These are phyloP conservation scores for Hyles lineata DNA, from an alignment of 2,888 invertebrate species.

Conservation along the genomic window DNA sequence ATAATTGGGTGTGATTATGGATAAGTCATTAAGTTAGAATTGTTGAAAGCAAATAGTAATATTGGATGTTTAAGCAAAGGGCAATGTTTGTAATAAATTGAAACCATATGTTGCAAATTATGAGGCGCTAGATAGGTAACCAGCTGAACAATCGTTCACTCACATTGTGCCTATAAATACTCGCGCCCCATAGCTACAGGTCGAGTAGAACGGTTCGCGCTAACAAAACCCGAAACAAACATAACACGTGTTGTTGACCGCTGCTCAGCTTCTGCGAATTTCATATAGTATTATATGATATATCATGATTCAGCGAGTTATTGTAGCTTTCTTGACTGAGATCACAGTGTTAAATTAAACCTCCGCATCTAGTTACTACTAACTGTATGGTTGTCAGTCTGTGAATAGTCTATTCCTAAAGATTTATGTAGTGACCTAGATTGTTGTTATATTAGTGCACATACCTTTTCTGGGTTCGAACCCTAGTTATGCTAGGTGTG, in stretches of 20 bases:
- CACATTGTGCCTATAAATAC: conserved; percentile 61
- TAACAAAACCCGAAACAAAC: conserved; percentile 47
- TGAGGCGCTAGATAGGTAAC: conserved; percentile 32
- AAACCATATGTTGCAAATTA: conserved; percentile 17
- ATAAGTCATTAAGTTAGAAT: not conserved
- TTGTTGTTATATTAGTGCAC: not conserved
- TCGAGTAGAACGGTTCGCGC: conserved; percentile 46
- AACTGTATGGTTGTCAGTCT: not conserved
- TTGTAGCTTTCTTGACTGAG: not conserved
- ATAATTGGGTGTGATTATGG: no score
- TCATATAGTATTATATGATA: conserved; percentile 36
- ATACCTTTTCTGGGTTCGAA: not conserved
- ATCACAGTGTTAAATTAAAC: not conserved
- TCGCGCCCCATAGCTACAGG: conserved; percentile 45
- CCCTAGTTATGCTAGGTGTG: not conserved
- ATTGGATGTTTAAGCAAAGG: not conserved
- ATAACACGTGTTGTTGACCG: conserved; percentile 43
- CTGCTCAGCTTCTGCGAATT: conserved; percentile 53
- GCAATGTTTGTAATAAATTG: not conserved
- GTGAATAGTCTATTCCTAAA: not conserved
- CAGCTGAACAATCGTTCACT: conserved; percentile 39
- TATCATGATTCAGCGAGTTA: conserved; percentile 45
- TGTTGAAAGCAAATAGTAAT: not conserved
- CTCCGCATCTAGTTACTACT: not conserved
- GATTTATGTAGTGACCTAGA: not conserved